phyloP scores from a whole-genome alignment of 2,113 vertebrate species.

The Ginglymostoma cirratum region DNA sequence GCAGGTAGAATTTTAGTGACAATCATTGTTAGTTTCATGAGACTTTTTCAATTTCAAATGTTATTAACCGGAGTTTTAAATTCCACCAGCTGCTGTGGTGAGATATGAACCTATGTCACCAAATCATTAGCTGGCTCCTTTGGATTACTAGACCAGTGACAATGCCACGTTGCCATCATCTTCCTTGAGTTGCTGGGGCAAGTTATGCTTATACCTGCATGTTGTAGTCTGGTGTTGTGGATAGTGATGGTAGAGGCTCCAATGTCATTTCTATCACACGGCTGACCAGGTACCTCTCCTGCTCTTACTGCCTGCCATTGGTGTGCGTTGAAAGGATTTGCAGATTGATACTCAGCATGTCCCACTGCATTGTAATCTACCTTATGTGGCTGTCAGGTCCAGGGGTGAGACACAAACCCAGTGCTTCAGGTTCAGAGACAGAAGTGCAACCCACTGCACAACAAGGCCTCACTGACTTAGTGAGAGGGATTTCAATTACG shows the following conservation, averaged over 20 bases:
- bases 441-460: too few relatives aligned
- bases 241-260: neutral
- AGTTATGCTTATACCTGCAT: neutral
- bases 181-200: neutral
- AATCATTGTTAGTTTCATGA: too few relatives aligned
- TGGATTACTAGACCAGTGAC: too few relatives aligned
- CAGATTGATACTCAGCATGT: neutral
- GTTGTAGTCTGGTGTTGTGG: neutral
- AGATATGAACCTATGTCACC: too few relatives aligned
- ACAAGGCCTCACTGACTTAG: neutral
- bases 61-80: too few relatives aligned
- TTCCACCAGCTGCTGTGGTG: too few relatives aligned
- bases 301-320: neutral
- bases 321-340: neutral
- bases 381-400: neutral
- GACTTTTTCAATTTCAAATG: too few relatives aligned
- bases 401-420: neutral
- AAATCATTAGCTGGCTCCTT: too few relatives aligned
- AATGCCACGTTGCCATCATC: too few relatives aligned
- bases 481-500: neutral
- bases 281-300: neutral
- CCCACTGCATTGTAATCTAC: neutral
- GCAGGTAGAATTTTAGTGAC: too few relatives aligned
- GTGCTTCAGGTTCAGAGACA: too few relatives aligned
- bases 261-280: neutral